phyloP scores from a whole-genome alignment of 2,113 vertebrate species.

The Chlamydotis undulata region DNA sequence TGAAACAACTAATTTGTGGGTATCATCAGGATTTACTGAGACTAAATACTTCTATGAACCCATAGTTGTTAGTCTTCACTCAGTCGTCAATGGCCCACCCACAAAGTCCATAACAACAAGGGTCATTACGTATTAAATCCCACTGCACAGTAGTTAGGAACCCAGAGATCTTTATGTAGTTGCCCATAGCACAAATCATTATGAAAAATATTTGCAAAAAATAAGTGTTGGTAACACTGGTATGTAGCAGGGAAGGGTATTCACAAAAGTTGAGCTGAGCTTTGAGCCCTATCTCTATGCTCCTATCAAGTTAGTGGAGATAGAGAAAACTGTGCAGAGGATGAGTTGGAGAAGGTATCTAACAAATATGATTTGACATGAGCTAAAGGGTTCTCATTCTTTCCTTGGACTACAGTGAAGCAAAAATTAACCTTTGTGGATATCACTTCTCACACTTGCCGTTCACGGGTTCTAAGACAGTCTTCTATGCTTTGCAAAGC shows the following conservation, averaged over 20 bases:
- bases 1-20: neutral
- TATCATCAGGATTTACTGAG: neutral
- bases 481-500: neutral
- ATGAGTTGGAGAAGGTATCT: neutral
- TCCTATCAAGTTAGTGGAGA: neutral
- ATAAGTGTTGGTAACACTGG: neutral
- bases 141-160: neutral
- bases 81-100: neutral
- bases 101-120: neutral
- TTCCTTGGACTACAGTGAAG: neutral
- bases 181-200: neutral
- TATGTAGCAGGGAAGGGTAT: neutral
- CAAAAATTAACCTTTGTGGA: neutral
- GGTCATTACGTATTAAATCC: neutral
- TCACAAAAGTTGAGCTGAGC: neutral
- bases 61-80: neutral
- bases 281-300: neutral
- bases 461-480: neutral
- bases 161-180: neutral
- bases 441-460: neutral
- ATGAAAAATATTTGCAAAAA: neutral
- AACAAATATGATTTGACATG: neutral
- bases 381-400: neutral
- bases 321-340: neutral
- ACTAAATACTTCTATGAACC: neutral